Percentiles rank a stretch among this genome's conserved stretches.
Evolutionary conservation across 1,140 invertebrate species (phyloP).

Genomic region (Lucilia sericata): DNA sequence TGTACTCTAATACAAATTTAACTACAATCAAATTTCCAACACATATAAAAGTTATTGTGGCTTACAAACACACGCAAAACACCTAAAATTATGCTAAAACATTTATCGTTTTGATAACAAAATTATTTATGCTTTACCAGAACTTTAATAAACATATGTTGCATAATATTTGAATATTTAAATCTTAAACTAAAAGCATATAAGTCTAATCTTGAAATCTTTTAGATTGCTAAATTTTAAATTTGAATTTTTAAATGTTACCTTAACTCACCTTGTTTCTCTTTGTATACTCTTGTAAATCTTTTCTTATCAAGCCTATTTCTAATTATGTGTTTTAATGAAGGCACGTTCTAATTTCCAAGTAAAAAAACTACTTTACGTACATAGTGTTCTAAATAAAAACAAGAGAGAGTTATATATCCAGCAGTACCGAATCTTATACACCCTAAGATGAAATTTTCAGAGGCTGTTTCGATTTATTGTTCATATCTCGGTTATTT

Average conservation of each 20-base stretch:
- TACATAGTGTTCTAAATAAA: not conserved
- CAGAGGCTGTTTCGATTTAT: too few relatives aligned
- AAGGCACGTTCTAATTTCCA: not conserved
- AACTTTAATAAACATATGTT: slow-evolving; percentile 4
- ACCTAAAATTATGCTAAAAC: not conserved
- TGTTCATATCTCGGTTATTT: too few relatives aligned
- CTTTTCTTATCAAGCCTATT: not conserved
- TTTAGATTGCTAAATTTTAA: not conserved
- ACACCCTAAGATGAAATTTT: too few relatives aligned
- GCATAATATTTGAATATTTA: too few relatives aligned
- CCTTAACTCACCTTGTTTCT: not conserved
- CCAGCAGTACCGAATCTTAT: too few relatives aligned
- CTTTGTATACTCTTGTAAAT: not conserved
- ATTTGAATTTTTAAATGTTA: too few relatives aligned
- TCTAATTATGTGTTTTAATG: not conserved
- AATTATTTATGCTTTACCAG: not conserved
- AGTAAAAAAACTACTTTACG: not conserved
- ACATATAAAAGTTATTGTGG: not conserved
- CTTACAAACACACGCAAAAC: not conserved
- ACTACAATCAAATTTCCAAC: not conserved
- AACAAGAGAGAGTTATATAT: too few relatives aligned
- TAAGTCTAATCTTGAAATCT: too few relatives aligned
- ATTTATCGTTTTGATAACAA: not conserved
- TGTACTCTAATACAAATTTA: not conserved
- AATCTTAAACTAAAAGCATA: too few relatives aligned